Evolutionary conservation across 2,888 invertebrate genomes (phyloP), one percentile per base, ranked within the genome.

Genomic region (Vanessa cardui): DNA sequence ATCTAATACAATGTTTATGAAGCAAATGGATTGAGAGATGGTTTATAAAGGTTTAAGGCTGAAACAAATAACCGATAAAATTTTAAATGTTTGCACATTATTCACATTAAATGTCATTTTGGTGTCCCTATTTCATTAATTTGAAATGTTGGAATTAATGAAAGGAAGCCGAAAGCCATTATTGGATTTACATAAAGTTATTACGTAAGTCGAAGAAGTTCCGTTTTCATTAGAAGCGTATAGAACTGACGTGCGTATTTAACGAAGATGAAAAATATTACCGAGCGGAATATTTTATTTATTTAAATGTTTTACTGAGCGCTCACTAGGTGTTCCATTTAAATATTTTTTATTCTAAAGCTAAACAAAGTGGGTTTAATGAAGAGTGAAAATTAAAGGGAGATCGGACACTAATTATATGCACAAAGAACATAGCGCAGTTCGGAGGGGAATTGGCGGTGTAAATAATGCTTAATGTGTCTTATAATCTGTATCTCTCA

Each of bases 21-120:
- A 15, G 12, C 50, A 2, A 3, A 21, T 1, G 5, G n/a, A n/a
- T n/a, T n/a, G n/a, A n/a, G n/a, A n/a, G n/a, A n/a, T n/a, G n/a
- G n/a, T n/a, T n/a, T n/a, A n/a, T n/a, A n/a, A n/a, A n/a, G n/a
- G n/a, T n/a, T 31, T 52, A 16, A 26, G 31, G 52, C n/a, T 16
- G n/a, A 31, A 50, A 12, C 15, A 7, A 52, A 52, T 15, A 54
- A 31, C 16, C 52, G 52, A 33, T 18, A 18, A 56, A 39, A 39
- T 39, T 18, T 8, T 56, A 5, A 39, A 18, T 18, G 33, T 56
- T 18, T 7, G 26, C 31, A 16, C 31, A 31, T 31, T 3, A 45
- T 46, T 33, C n/a, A 78, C 76, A 81, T 82, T 63, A 62, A 60
- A 66, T 64, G 56, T 45, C 54, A 46, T 58, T 66, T n/a, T 39